Conservation (phyloP, 2,888 invertebrate genomes). For the Thysanoteuthis rhombus region DNA sequence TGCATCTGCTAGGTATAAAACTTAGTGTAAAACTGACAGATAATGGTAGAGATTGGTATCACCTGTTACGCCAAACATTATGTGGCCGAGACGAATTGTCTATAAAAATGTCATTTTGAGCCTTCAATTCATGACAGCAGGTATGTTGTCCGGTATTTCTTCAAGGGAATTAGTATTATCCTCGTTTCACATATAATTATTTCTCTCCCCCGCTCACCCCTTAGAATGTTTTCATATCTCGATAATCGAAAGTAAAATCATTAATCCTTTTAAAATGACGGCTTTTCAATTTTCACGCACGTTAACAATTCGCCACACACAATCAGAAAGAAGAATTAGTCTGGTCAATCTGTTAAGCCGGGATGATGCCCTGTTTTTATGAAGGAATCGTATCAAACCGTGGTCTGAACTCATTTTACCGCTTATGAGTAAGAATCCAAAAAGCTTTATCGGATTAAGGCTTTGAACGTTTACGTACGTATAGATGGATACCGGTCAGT, state of each 20-base stretch:
- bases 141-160: background rate
- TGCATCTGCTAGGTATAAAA: no score
- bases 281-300: background rate
- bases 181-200: background rate
- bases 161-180: background rate
- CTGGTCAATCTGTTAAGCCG: background rate
- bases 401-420: background rate
- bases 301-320: background rate
- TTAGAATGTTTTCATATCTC: background rate
- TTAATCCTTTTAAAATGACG: background rate
- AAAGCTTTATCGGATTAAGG: background rate
- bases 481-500: background rate
- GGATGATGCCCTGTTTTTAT: background rate
- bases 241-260: background rate
- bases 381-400: background rate
- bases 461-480: background rate
- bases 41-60: no score
- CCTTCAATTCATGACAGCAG: background rate
- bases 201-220: background rate
- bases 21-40: no score
- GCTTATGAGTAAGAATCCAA: background rate
- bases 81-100: background rate
- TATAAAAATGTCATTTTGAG: background rate
- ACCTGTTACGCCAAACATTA: no score
- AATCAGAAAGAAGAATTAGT: background rate